A percentile compares a stretch with the other conserved stretches of the same genome.
Conservation (phyloP, 1,140 invertebrate genomes). For the Anastrepha ludens region DNA sequence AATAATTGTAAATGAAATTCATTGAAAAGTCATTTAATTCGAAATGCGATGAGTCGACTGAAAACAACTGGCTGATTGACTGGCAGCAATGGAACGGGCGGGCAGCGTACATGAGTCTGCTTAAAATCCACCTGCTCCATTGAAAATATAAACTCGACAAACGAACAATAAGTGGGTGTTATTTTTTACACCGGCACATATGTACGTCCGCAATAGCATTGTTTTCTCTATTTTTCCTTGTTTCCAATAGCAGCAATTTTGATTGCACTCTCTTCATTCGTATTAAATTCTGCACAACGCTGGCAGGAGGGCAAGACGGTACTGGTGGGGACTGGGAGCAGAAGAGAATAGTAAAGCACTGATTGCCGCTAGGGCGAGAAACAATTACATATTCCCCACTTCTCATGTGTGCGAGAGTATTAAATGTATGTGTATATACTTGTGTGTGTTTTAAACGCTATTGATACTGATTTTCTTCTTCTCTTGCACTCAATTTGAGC, state of each 20-base stretch:
- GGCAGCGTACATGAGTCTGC: background rate
- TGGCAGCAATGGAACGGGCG: background rate
- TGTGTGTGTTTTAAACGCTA: background rate
- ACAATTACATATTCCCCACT: background rate
- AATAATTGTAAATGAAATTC: slow-evolving; percentile 45
- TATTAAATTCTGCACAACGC: background rate
- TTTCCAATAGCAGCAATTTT: background rate
- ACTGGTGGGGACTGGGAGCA: background rate
- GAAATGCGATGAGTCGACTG: slow-evolving; percentile 32
- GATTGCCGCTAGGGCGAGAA: background rate
- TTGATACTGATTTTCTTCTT: background rate
- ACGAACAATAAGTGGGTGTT: background rate
- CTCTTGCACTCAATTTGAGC: slow-evolving; percentile 32
- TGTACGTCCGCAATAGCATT: no score
- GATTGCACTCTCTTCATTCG: background rate
- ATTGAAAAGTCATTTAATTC: slow-evolving; percentile 47
- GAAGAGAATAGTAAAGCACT: no score
- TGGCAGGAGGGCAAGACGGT: background rate
- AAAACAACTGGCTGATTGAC: background rate
- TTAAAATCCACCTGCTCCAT: background rate
- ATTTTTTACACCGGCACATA: background rate
- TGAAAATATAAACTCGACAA: background rate
- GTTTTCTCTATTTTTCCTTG: no score
- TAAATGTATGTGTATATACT: background rate
- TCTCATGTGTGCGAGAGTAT: background rate